These are phyloP conservation scores for Botia kubotai DNA, from an alignment of 2,797 vertebrate species.

Conservation along the genomic window DNA sequence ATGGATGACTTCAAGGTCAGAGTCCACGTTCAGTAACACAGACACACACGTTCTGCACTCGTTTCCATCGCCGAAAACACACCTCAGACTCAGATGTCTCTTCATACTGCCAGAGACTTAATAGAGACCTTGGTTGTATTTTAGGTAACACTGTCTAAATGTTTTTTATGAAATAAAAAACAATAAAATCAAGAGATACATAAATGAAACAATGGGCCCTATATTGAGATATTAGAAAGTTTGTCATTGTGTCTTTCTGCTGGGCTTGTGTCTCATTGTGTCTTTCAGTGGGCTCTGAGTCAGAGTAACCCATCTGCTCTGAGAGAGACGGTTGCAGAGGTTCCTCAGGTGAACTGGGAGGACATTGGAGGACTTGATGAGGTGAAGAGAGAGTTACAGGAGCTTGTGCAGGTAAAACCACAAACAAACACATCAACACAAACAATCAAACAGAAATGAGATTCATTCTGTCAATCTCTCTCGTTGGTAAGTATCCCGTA, in stretches of 20 bases:
- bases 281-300: constrained; percentile 68
- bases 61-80: background rate
- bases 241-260: background rate
- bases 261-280: background rate
- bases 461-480: background rate
- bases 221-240: background rate
- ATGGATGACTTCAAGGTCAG: constrained; percentile 73
- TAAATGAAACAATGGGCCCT: too few species aligned
- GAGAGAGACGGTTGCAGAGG: constrained; percentile 70
- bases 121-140: background rate
- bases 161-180: background rate
- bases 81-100: background rate
- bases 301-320: constrained; percentile 73
- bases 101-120: background rate
- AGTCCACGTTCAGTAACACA: background rate
- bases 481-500: constrained; percentile 65
- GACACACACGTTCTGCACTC: background rate
- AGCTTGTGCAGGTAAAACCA: constrained; percentile 69
- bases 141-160: too few species aligned
- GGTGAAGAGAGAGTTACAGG: constrained; percentile 72
- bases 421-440: background rate
- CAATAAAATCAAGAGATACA: background rate
- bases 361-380: constrained; percentile 72
- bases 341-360: constrained; percentile 72
- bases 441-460: background rate